Percentiles rank a stretch among this genome's conserved stretches.
Evolutionary conservation across 2,888 invertebrate species (phyloP).

Genomic region (Seladonia tumulorum): DNA sequence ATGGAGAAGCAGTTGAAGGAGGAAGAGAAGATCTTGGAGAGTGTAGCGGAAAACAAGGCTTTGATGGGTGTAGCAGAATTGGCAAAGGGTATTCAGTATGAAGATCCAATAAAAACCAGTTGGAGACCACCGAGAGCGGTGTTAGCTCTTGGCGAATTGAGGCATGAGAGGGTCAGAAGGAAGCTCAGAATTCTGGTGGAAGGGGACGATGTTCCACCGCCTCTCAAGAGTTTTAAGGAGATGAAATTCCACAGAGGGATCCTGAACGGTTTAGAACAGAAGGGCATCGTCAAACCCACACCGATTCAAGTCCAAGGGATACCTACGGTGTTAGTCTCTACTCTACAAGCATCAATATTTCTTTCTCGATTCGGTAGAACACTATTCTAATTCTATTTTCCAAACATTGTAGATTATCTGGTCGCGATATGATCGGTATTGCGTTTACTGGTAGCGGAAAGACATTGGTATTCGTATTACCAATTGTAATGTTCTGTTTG

Average conservation of each 20-base stretch:
- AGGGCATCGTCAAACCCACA: constrained; percentile 95
- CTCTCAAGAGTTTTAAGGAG: constrained; percentile 93
- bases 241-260: constrained; percentile 98
- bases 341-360: not conserved
- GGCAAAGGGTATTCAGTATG: constrained; percentile 99
- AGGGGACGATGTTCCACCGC: constrained; percentile 96
- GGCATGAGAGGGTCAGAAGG: constrained; percentile 92
- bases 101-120: constrained; percentile 98
- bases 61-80: constrained; percentile 99
- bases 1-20: constrained; percentile 97
- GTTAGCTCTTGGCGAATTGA: constrained; percentile 87
- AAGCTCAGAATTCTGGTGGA: constrained; percentile 95
- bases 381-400: not conserved
- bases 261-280: constrained; percentile 92
- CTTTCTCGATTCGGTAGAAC: not conserved
- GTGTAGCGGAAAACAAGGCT: constrained; percentile 98
- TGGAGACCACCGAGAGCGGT: constrained; percentile 96
- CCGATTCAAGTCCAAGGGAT: constrained; percentile 99
- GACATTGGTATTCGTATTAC: constrained; percentile 98
- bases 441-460: constrained; percentile 99
- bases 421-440: constrained; percentile 99
- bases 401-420: constrained; percentile 88
- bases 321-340: constrained; percentile 90
- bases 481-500: constrained; percentile 97
- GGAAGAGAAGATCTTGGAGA: constrained; percentile 98